Base-by-base conservation (phyloP, 1,140 invertebrate genomes). In the Dendroctonus ponderosae region DNA sequence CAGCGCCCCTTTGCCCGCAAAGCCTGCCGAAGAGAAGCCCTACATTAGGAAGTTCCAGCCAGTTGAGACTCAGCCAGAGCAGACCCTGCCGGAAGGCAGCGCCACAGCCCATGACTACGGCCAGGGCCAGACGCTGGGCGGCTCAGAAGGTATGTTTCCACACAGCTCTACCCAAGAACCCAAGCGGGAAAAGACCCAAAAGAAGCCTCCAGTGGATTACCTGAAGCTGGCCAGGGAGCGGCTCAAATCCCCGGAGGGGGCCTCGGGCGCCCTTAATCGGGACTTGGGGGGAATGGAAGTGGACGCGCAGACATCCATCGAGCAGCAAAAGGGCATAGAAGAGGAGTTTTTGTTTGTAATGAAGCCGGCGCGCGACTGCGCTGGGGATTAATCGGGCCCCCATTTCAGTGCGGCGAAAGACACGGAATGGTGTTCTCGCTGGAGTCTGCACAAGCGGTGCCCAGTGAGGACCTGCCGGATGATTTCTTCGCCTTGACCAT, bases 401-500 rank as follows among this genome's bases (percentile, higher is more conserved):
- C 9, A 38, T 48, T 64, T 56, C 41, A 72, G 69, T 76, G 91
- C 60, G 89, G 87, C 1, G 83, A 86, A 11, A 83, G 88, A 69
- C 86, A 89, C 72, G 89, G 89, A 0, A 79, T 91, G 52, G 75
- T 87, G 38, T 92, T 89, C 74, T 85, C 87, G 53, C 82, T 86
- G 67, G 85, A 86, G 69, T 80, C 77, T 3, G 78, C 81, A 6
- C 77, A 83, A 76, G 80, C 82, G 42, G 76, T 85, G 58, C 76
- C 80, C 2, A 73, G 70, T 58, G 83, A 88, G 63, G 89, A 92
- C 62, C 75, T 91, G 40, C 86, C 90, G 11, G 92, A 94, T 79
- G 89, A 89, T 69, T 94, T 94, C 75, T 96, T 89, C 80, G 90
- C 93, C 66, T 75, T 93, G 12, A 92, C 90, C 15, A 81, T 91